Evolutionary conservation across 1,140 invertebrate genomes (phyloP).

Genomic region (Ceratitis capitata): DNA sequence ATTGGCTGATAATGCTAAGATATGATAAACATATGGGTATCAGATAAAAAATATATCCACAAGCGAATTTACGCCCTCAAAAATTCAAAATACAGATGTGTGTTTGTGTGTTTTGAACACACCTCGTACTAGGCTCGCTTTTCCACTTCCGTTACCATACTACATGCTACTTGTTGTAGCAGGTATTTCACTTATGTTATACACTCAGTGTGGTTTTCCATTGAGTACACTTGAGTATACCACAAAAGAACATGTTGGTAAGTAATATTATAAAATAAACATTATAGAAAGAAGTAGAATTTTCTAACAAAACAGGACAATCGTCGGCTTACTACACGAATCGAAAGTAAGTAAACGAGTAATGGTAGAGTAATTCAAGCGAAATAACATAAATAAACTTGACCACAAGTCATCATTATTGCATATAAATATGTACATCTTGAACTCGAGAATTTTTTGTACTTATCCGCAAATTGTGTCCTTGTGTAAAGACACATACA

Average conservation of each 20-base stretch:
- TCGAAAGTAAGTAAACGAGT: background rate
- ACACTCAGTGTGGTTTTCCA: background rate
- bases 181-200: background rate
- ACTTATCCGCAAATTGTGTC: background rate
- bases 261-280: background rate
- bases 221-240: background rate
- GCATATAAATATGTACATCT: background rate
- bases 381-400: constrained; percentile 18
- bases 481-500: background rate
- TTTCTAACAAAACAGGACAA: no score
- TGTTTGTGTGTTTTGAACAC: no score
- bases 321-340: background rate
- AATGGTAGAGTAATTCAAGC: background rate
- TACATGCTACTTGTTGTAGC: no score
- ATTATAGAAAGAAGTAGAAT: background rate
- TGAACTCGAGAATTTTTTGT: background rate
- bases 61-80: no score
- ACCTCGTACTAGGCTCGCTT: background rate
- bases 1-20: no score
- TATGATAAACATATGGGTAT: no score
- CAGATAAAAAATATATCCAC: no score
- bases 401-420: constrained; percentile 23
- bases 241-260: background rate
- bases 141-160: no score
- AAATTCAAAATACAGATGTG: no score